These are phyloP conservation scores for Diarsia mendica DNA, from an alignment of 2,888 invertebrate species.

Conservation along the genomic window DNA sequence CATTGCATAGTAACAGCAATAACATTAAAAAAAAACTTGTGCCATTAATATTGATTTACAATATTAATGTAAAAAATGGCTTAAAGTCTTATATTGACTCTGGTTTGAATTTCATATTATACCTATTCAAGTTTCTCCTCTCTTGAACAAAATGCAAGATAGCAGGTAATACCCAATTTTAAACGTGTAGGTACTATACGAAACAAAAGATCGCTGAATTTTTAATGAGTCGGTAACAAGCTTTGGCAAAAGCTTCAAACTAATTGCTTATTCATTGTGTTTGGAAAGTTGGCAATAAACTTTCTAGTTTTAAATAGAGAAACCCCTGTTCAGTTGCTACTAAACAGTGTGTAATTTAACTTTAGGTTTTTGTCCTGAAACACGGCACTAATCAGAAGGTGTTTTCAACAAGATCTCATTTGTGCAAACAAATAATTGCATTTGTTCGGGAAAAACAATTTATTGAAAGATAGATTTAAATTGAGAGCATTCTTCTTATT, in stretches of 20 bases:
- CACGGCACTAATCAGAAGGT: not conserved
- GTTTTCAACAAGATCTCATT: not conserved
- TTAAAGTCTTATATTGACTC: not conserved
- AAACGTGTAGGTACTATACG: not conserved
- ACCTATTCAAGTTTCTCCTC: not conserved
- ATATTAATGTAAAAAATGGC: not conserved
- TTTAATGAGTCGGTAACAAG: constrained; percentile 29
- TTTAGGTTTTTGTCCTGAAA: not conserved
- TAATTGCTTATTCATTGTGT: constrained; percentile 48
- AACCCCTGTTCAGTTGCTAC: constrained; percentile 26
- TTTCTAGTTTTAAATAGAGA: constrained; percentile 47
- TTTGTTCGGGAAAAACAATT: not conserved
- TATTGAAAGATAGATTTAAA: no score
- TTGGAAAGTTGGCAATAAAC: constrained; percentile 54
- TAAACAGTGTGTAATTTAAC: constrained; percentile 28
- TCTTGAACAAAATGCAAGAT: not conserved
- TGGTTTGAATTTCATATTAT: not conserved
- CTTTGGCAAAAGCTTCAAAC: constrained; percentile 38
- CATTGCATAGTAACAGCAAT: not conserved
- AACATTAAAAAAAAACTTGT: not conserved
- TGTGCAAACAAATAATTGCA: not conserved
- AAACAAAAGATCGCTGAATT: constrained; percentile 30
- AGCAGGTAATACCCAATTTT: constrained; percentile 2
- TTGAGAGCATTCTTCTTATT: no score
- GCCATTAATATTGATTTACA: constrained; percentile 4